Conservation (phyloP, 2,113 vertebrate species). For the Oryzias curvinotus region DNA sequence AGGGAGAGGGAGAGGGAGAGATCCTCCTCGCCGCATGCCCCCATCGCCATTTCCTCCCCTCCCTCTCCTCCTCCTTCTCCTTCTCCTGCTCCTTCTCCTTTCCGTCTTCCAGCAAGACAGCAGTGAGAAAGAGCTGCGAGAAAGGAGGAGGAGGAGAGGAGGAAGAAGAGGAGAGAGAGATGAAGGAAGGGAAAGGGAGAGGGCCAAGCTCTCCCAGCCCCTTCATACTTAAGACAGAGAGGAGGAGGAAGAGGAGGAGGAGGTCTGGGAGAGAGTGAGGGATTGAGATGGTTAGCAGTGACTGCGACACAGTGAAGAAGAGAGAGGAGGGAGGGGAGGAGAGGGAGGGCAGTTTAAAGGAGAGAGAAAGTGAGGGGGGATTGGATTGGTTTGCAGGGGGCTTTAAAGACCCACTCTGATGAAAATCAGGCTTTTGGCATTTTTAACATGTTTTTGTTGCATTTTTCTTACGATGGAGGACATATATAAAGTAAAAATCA, state of each 20-base stretch:
- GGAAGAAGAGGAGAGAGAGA: slow-evolving; percentile 64
- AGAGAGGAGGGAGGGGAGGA: slow-evolving; percentile 54
- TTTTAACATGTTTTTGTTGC: too few relatives aligned
- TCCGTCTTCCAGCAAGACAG: slow-evolving; percentile 80
- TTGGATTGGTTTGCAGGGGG: slow-evolving; percentile 51
- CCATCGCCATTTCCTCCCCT: slow-evolving; percentile 81
- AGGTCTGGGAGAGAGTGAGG: slow-evolving; percentile 47
- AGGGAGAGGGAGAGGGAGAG: slow-evolving; percentile 82
- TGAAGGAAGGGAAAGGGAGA: slow-evolving; percentile 65
- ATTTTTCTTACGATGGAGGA: too few relatives aligned
- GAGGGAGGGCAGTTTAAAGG: slow-evolving; percentile 66
- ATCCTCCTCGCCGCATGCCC: slow-evolving; percentile 81
- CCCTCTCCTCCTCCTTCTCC: slow-evolving; percentile 73
- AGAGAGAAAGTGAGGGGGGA: slow-evolving; percentile 54
- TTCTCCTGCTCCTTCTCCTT: slow-evolving; percentile 70
- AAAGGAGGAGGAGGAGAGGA: slow-evolving; percentile 63
- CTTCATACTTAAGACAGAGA: slow-evolving; percentile 84
- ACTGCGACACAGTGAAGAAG: slow-evolving; percentile 71
- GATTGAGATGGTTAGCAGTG: slow-evolving; percentile 71
- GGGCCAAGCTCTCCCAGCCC: slow-evolving; percentile 80
- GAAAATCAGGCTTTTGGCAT: too few relatives aligned
- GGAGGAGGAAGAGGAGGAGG: slow-evolving; percentile 48
- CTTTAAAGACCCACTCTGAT: slow-evolving; percentile 23
- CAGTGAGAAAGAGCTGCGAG: slow-evolving; percentile 68
- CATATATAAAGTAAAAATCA: too few relatives aligned